phyloP scores from a whole-genome alignment of 2,888 invertebrate genomes.

The Aphidius colemani region DNA sequence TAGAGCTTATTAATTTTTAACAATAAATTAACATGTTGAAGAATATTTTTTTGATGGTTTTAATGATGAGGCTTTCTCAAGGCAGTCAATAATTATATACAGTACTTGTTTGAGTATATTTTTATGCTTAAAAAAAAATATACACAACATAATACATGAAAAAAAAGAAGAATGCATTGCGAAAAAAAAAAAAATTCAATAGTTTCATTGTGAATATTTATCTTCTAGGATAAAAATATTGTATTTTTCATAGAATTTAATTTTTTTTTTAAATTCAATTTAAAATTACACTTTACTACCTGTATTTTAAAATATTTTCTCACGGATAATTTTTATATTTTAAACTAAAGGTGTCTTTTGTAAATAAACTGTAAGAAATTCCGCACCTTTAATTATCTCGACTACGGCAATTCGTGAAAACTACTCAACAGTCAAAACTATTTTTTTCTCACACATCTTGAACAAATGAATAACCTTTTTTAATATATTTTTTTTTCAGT shows the following conservation, averaged over 20 bases:
- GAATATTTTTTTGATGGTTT: too few species aligned
- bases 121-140: too few species aligned
- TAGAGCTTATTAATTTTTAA: too few species aligned
- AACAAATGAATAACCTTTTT: background rate
- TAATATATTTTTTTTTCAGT: conserved; percentile 1
- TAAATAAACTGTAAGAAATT: conserved; percentile 34
- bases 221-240: too few species aligned
- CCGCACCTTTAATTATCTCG: conserved; percentile 38
- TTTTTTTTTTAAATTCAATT: background rate
- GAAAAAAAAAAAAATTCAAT: too few species aligned
- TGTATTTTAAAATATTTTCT: conserved; percentile 20
- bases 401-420: conserved; percentile 28
- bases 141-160: too few species aligned
- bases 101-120: too few species aligned
- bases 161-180: too few species aligned
- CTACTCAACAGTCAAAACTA: conserved; percentile 35
- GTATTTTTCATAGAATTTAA: background rate
- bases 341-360: conserved; percentile 32
- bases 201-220: too few species aligned
- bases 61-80: too few species aligned
- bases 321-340: conserved; percentile 22
- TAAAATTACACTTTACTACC: background rate
- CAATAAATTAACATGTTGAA: too few species aligned
- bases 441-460: conserved; percentile 27
- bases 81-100: too few species aligned